Conservation (phyloP, 2,113 vertebrate genomes). For the Gadus chalcogrammus region DNA sequence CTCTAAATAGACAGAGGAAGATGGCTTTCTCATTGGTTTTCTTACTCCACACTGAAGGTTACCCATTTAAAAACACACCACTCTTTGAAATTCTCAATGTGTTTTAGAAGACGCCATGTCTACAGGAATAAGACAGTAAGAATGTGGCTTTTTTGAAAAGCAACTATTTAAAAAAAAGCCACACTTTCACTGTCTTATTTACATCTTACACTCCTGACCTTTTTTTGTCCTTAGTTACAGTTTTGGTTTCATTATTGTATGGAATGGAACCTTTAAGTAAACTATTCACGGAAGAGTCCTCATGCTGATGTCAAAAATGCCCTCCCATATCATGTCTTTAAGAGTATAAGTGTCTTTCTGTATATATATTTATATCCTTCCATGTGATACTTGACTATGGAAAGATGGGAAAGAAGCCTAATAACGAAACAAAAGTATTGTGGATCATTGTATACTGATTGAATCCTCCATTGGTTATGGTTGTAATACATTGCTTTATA, state of each 20-base stretch:
- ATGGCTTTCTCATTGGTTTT: conserved; percentile 30
- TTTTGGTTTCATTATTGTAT: too few species aligned
- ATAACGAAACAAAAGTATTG: conserved; percentile 46
- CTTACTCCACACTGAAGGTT: conserved; percentile 46
- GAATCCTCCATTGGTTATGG: conserved; percentile 53
- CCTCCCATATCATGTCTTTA: conserved; percentile 7
- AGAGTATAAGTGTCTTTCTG: conserved; percentile 23
- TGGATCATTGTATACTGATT: conserved; percentile 53
- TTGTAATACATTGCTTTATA: conserved; percentile 37
- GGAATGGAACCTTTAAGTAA: not conserved
- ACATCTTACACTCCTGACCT: conserved; percentile 6
- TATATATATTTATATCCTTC: conserved; percentile 23
- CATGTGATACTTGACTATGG: conserved; percentile 39
- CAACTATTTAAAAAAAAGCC: not conserved
- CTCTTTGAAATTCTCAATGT: conserved; percentile 11
- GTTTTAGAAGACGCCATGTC: conserved; percentile 14
- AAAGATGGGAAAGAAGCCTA: conserved; percentile 46
- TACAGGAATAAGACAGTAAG: not conserved
- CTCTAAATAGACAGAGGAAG: conserved; percentile 34
- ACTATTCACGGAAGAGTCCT: conserved; percentile 12
- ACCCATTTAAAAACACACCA: conserved; percentile 24
- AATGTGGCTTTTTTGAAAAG: not conserved
- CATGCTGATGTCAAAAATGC: conserved; percentile 15
- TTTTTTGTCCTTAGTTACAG: not conserved
- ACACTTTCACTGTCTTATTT: not conserved